Evolutionary conservation across 1,140 invertebrate species (phyloP).

Genomic region (Nephotettix cincticeps): DNA sequence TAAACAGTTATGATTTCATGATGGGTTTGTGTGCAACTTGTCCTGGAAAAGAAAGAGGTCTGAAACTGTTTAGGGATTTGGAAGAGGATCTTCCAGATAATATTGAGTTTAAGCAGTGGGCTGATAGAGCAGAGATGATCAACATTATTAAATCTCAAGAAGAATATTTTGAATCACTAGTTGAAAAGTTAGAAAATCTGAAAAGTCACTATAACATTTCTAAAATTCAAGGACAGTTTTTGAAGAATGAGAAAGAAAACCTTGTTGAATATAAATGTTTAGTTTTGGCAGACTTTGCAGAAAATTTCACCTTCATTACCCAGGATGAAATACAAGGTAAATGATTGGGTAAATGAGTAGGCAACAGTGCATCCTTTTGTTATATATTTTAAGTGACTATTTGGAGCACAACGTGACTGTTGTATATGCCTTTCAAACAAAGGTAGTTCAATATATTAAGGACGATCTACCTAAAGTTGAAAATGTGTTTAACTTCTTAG

Average conservation of each 20-base stretch:
- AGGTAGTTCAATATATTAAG: slow-evolving; percentile 7
- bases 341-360: too few relatives aligned
- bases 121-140: too few relatives aligned
- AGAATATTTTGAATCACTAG: slow-evolving; percentile 28
- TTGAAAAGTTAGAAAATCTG: slow-evolving; percentile 21
- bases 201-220: slow-evolving; percentile 27
- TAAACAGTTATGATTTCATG: too few relatives aligned
- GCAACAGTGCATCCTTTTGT: slow-evolving; percentile 42
- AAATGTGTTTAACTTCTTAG: slow-evolving; percentile 38
- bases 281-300: slow-evolving; percentile 38
- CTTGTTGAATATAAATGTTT: too few relatives aligned
- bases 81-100: too few relatives aligned
- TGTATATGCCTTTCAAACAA: slow-evolving; percentile 33
- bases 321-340: slow-evolving; percentile 41
- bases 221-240: slow-evolving; percentile 6
- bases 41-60: too few relatives aligned
- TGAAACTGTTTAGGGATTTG: too few relatives aligned
- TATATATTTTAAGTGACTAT: slow-evolving; percentile 29
- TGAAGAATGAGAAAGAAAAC: slow-evolving; percentile 18
- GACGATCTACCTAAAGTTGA: not conserved
- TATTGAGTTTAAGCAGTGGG: too few relatives aligned
- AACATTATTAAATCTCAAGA: too few relatives aligned
- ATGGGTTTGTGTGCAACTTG: too few relatives aligned
- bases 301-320: slow-evolving; percentile 41
- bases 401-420: slow-evolving; percentile 33